Evolutionary conservation across 1,140 invertebrate species (phyloP), one percentile per base, ranked within the genome.

Genomic region (Leptinotarsa undecemlineata): DNA sequence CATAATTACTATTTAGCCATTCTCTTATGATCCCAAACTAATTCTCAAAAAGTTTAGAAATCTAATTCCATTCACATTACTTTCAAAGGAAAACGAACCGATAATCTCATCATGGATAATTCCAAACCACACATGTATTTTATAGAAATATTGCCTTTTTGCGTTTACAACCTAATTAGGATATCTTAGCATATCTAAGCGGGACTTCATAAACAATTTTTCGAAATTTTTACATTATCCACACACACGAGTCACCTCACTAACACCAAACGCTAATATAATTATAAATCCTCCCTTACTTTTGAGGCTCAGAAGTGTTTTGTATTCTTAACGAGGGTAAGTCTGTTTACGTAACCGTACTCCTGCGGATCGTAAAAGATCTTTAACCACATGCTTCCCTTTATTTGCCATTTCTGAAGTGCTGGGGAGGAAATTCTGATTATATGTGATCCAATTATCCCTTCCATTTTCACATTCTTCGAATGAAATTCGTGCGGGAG

Each of bases 401-500:
- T 57, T 19, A 57, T 57, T 57, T 57, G 6, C 15, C 15, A 15
- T 57, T 57, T 57, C 51, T 57, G 51, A 19, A 17, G 51, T 57
- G 51, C n/a, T 17, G n/a, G 51, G 51, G 51, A 19, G n/a, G 51
- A 19, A 19, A 19, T 15, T 17, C 15, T 17, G 15, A 57, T 57
- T 15, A 57, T 57, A 19, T 17, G 51, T 57, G n/a, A 57, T 57
- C n/a, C 51, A 57, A 57, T 57, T 57, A 57, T 57, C 51, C n/a
- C 51, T 57, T 57, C n/a, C 51, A 57, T 57, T 57, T 57, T 19
- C 51, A 57, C 51, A 57, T 57, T 57, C 51, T 57, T 57, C 51
- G 51, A 19, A 14, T 6, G n/a, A 57, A 17, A 19, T 57, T 57
- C n/a, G 51, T 57, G 15, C 51, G 14, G n/a, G 51, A 57, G 51